phyloP scores from a whole-genome alignment of 23 tunicate genomes.

The Styela plicata region DNA sequence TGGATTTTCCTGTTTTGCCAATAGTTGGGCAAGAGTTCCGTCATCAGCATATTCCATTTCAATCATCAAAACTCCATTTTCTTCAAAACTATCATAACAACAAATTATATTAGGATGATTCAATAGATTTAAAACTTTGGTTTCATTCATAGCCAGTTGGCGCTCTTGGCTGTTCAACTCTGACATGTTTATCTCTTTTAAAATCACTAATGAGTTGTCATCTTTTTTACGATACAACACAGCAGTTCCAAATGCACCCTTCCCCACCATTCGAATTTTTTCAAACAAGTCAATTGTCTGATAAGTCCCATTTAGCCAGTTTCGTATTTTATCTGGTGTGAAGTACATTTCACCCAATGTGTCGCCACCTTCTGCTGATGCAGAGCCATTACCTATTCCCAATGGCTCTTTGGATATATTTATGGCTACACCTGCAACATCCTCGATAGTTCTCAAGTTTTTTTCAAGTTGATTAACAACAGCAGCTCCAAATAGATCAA shows the following conservation, averaged over 20 bases:
- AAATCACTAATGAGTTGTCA: slow-evolving; percentile 89
- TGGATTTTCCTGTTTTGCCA: slow-evolving; percentile 65
- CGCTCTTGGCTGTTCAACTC: slow-evolving; percentile 83
- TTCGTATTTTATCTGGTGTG: slow-evolving; percentile 71
- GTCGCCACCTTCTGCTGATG: slow-evolving; percentile 11
- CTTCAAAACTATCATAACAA: slow-evolving; percentile 90
- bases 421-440: slow-evolving; percentile 42
- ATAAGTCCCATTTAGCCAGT: slow-evolving; percentile 66
- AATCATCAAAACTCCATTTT: slow-evolving; percentile 91
- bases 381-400: slow-evolving; percentile 50
- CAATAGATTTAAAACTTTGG: slow-evolving; percentile 69
- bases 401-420: slow-evolving; percentile 57
- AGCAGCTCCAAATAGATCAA: slow-evolving; percentile 55
- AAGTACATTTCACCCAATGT: slow-evolving; percentile 86
- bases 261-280: slow-evolving; percentile 92
- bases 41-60: slow-evolving; percentile 99
- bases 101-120: slow-evolving; percentile 95
- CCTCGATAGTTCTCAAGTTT: neutral
- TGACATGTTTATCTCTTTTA: slow-evolving; percentile 94
- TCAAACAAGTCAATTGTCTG: slow-evolving; percentile 88
- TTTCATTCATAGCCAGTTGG: slow-evolving; percentile 89
- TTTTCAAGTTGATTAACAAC: slow-evolving; percentile 28
- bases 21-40: slow-evolving; percentile 80
- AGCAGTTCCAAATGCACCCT: slow-evolving; percentile 95
- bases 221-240: slow-evolving; percentile 89